These are phyloP conservation scores for Strigamia crassipes DNA, from an alignment of 2,888 invertebrate species.

Conservation along the genomic window DNA sequence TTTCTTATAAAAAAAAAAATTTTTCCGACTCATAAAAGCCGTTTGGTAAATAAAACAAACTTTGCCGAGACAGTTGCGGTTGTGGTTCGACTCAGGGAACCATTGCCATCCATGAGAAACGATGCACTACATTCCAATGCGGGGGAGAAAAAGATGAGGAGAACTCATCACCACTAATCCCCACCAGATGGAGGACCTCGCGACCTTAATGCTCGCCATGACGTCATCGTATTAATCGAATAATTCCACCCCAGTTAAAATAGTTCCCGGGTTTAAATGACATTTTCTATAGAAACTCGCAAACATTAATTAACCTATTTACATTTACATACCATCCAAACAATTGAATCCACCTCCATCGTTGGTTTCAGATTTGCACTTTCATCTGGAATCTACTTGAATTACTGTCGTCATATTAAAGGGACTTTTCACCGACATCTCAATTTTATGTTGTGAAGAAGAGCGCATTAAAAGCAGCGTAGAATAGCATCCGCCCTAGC, in stretches of 20 bases:
- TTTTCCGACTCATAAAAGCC: neutral
- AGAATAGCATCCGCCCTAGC: neutral
- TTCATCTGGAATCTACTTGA: neutral
- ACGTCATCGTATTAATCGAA: slow-evolving; percentile 15
- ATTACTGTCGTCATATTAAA: neutral
- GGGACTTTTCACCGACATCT: neutral
- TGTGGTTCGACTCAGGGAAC: neutral
- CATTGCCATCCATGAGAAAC: slow-evolving; percentile 1
- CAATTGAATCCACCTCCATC: neutral
- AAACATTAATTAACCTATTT: too few relatives aligned
- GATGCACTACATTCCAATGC: slow-evolving; percentile 11
- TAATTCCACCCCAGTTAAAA: slow-evolving; percentile 8
- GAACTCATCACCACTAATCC: neutral
- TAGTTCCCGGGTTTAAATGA: neutral
- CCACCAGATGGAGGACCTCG: slow-evolving; percentile 15
- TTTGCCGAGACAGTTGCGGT: neutral
- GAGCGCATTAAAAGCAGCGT: neutral
- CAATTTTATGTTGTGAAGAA: neutral
- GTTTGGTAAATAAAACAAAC: neutral
- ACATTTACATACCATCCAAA: neutral
- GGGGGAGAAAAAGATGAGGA: slow-evolving; percentile 21
- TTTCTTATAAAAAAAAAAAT: neutral
- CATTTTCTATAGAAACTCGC: too few relatives aligned
- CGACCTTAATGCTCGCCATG: neutral
- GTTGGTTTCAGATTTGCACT: neutral